Evolutionary conservation across 2,888 invertebrate species (phyloP).

Genomic region (Opisthograptis luteolata): DNA sequence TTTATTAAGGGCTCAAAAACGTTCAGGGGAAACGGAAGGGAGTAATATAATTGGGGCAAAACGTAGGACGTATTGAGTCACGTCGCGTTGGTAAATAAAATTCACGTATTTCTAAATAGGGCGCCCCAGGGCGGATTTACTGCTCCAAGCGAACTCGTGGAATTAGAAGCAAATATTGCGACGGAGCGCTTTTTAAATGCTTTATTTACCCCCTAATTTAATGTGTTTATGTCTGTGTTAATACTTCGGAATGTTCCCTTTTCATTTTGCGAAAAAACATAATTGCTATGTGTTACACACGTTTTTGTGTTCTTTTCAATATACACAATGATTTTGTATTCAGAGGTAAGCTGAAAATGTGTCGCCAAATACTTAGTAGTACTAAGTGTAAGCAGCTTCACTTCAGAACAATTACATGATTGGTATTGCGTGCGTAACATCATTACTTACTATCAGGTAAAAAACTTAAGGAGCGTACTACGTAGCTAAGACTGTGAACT

Average conservation of each 20-base stretch:
- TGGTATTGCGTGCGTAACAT: too few species aligned
- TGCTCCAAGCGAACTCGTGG: slow-evolving; percentile 40
- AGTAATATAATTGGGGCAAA: slow-evolving; percentile 39
- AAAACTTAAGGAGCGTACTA: too few species aligned
- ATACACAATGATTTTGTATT: too few species aligned
- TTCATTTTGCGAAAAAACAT: slow-evolving; percentile 36
- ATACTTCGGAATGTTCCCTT: slow-evolving; percentile 31
- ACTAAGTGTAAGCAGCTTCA: too few species aligned
- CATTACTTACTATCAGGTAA: too few species aligned
- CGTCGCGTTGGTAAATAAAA: slow-evolving; percentile 43
- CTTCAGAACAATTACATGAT: too few species aligned
- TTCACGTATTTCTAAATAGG: slow-evolving; percentile 38
- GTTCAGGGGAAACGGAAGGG: slow-evolving; percentile 39
- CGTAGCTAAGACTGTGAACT: too few species aligned
- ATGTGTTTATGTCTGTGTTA: slow-evolving; percentile 27
- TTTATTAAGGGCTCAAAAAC: slow-evolving; percentile 41
- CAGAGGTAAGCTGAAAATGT: too few species aligned
- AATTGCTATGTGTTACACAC: slow-evolving; percentile 35
- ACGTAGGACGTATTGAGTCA: slow-evolving; percentile 41
- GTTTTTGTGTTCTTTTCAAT: slow-evolving; percentile 12
- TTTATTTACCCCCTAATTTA: slow-evolving; percentile 38
- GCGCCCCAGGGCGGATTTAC: slow-evolving; percentile 37
- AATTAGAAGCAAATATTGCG: slow-evolving; percentile 35
- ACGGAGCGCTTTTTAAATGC: slow-evolving; percentile 36
- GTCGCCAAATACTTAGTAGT: too few species aligned